These are phyloP conservation scores for Acleris laterana DNA, from an alignment of 2,888 invertebrate species.

Conservation along the genomic window DNA sequence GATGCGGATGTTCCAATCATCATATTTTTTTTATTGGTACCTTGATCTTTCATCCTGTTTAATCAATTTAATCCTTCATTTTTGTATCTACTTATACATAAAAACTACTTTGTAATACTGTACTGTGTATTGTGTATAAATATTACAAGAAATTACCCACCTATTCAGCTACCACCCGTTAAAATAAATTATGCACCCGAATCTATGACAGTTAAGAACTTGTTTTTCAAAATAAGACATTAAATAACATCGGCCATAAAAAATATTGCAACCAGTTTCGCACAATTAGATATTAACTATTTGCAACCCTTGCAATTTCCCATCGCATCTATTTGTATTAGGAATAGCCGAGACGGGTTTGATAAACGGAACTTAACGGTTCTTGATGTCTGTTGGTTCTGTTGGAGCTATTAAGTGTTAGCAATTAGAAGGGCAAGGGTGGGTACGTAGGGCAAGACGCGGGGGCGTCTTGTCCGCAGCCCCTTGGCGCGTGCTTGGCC, in stretches of 20 bases:
- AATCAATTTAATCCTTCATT: slow-evolving; percentile 6
- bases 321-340: slow-evolving; percentile 54
- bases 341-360: slow-evolving; percentile 74
- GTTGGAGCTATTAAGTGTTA: slow-evolving; percentile 56
- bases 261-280: slow-evolving; percentile 67
- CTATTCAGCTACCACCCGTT: background rate
- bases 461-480: slow-evolving; percentile 72
- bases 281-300: slow-evolving; percentile 72
- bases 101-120: no score
- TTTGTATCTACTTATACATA: no score
- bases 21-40: slow-evolving; percentile 8
- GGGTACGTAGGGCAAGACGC: slow-evolving; percentile 60
- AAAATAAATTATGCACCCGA: slow-evolving; percentile 20
- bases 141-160: background rate
- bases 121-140: background rate
- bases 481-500: slow-evolving; percentile 56
- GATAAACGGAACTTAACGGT: slow-evolving; percentile 81
- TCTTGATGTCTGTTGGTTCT: slow-evolving; percentile 67
- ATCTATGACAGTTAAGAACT: slow-evolving; percentile 25
- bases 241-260: slow-evolving; percentile 44
- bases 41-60: slow-evolving; percentile 10
- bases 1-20: slow-evolving; percentile 32
- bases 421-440: slow-evolving; percentile 64
- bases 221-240: slow-evolving; percentile 50
- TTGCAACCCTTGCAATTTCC: slow-evolving; percentile 79